Evolutionary conservation across 2,797 vertebrate species (phyloP).

Genomic region (Micromesistius poutassou): DNA sequence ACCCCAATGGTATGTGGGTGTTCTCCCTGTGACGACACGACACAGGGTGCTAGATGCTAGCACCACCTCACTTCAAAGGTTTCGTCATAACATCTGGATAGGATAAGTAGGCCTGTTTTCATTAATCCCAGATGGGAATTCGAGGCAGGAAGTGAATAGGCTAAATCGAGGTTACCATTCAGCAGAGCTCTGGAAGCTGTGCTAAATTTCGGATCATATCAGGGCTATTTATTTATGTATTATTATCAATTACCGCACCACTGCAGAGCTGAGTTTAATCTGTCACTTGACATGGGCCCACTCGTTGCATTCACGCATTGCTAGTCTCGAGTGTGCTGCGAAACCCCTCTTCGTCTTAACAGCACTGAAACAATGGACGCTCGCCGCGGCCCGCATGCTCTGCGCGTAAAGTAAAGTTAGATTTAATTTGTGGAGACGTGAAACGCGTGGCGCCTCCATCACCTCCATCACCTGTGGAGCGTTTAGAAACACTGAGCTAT

Average conservation of each 20-base stretch:
- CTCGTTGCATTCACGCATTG: too few species aligned
- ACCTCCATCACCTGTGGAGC: conserved; percentile 64
- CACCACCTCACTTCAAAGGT: too few species aligned
- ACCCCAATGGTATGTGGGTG: not conserved
- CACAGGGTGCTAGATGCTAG: not conserved
- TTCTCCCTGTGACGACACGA: not conserved
- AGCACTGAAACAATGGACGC: too few species aligned
- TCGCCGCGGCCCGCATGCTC: too few species aligned
- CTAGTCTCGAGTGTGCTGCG: too few species aligned
- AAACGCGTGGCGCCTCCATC: conserved; percentile 26
- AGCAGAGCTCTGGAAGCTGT: not conserved
- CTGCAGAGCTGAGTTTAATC: not conserved
- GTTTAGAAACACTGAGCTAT: conserved; percentile 56
- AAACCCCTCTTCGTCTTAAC: too few species aligned
- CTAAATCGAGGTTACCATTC: not conserved
- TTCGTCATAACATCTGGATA: not conserved
- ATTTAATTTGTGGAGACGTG: conserved; percentile 36
- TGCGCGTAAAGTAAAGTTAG: not conserved
- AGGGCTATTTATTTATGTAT: not conserved
- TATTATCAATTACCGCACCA: not conserved
- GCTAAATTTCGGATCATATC: not conserved
- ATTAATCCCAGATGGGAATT: not conserved
- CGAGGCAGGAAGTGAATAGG: not conserved
- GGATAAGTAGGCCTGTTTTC: not conserved
- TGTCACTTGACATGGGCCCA: not conserved